Percentiles rank a stretch among this genome's conserved stretches.
Conservation (phyloP, 2,113 vertebrate genomes). For the Corythaeola cristata region DNA sequence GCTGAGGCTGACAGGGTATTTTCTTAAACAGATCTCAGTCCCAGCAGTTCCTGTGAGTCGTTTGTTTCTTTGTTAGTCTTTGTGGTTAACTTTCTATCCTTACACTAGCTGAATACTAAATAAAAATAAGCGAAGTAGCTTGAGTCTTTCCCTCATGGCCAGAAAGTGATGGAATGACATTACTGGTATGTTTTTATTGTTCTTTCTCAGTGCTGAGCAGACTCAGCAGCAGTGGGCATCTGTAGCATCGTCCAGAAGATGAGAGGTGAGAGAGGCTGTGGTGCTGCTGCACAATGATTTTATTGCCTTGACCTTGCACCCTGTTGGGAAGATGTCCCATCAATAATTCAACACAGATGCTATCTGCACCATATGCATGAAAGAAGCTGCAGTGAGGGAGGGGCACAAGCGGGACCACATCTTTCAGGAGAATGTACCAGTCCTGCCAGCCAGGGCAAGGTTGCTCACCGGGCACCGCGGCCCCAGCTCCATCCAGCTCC, state of each 20-base stretch:
- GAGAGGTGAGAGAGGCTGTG: not conserved
- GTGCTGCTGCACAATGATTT: not conserved
- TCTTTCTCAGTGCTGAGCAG: not conserved
- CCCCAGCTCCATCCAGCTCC: not conserved
- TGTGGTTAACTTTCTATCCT: not conserved
- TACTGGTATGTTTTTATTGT: too few relatives aligned
- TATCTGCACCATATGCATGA: accelerated
- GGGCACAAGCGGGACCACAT: not conserved
- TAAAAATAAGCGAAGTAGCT: not conserved
- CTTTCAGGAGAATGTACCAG: not conserved
- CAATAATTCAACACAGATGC: not conserved
- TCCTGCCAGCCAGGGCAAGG: too few relatives aligned
- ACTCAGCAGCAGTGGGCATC: accelerated
- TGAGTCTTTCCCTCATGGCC: not conserved
- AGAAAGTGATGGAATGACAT: not conserved
- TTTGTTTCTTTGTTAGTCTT: too few relatives aligned
- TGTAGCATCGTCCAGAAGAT: accelerated
- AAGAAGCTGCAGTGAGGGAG: accelerated
- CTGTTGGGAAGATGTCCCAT: not conserved
- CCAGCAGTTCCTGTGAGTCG: accelerated
- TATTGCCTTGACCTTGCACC: not conserved
- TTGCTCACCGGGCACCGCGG: accelerated
- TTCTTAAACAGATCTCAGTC: not conserved
- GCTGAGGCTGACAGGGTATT: not conserved
- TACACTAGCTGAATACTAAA: not conserved